These are phyloP conservation scores for Agelastica alni DNA, from an alignment of 2,888 invertebrate species.

Conservation along the genomic window DNA sequence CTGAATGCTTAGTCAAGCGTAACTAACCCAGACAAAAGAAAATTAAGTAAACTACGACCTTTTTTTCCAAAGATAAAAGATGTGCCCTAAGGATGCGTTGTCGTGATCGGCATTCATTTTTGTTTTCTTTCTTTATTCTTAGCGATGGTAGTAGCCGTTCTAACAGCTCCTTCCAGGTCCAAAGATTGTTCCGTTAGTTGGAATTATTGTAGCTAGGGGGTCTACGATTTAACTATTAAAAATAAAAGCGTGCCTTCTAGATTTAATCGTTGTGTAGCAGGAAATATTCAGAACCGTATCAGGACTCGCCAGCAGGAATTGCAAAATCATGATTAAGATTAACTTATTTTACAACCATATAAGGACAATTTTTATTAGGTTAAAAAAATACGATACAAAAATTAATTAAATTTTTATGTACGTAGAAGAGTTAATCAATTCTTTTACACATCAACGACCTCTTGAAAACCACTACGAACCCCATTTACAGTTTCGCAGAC, in stretches of 20 bases:
- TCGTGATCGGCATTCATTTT: slow-evolving; percentile 20
- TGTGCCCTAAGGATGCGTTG: slow-evolving; percentile 11
- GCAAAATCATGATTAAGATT: too few relatives aligned
- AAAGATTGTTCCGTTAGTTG: slow-evolving; percentile 26
- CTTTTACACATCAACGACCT: too few relatives aligned
- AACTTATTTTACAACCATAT: too few relatives aligned
- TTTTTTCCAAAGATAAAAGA: slow-evolving; percentile 17
- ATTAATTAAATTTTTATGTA: too few relatives aligned
- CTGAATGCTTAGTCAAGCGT: slow-evolving; percentile 16
- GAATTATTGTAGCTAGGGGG: slow-evolving; percentile 26
- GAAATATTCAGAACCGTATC: not conserved
- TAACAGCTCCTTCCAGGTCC: slow-evolving; percentile 22
- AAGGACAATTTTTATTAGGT: too few relatives aligned
- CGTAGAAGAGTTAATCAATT: too few relatives aligned
- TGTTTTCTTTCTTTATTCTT: slow-evolving; percentile 11
- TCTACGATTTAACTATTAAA: slow-evolving; percentile 21
- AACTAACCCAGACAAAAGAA: slow-evolving; percentile 19
- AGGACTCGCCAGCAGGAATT: too few relatives aligned
- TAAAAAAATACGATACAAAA: too few relatives aligned
- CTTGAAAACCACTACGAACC: too few relatives aligned
- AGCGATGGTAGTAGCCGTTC: slow-evolving; percentile 20
- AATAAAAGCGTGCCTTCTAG: slow-evolving; percentile 29
- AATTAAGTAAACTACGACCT: slow-evolving; percentile 16
- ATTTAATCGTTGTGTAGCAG: slow-evolving; percentile 20
- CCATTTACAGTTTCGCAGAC: too few relatives aligned